phyloP scores from a whole-genome alignment of 2,888 invertebrate species.

The Tenthredo distinguenda region DNA sequence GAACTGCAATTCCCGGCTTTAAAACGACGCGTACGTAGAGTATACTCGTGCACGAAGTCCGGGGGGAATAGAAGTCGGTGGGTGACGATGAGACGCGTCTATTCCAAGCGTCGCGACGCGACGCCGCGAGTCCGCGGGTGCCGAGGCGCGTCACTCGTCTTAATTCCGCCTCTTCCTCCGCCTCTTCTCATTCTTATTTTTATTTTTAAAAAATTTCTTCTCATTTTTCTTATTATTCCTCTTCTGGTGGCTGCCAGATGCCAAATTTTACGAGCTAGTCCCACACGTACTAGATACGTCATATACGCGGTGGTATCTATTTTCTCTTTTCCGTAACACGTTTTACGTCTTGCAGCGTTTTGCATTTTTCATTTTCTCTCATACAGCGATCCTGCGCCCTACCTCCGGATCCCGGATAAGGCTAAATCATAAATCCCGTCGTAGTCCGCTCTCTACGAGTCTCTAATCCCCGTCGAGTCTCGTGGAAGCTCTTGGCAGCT shows the following conservation, averaged over 20 bases:
- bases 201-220: conserved; percentile 47
- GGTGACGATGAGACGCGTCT: conserved; percentile 38
- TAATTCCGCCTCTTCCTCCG: conserved; percentile 49
- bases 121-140: conserved; percentile 3
- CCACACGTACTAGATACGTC: not conserved
- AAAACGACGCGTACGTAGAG: not conserved
- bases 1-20: conserved; percentile 62
- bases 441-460: not conserved
- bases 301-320: conserved; percentile 1
- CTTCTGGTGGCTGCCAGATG: conserved; percentile 42
- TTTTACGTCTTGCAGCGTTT: conserved; percentile 7
- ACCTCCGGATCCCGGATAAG: conserved; percentile 18
- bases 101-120: conserved; percentile 38
- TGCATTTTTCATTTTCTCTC: conserved; percentile 41
- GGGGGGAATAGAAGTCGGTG: conserved; percentile 26
- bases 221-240: conserved; percentile 42
- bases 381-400: not conserved
- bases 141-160: conserved; percentile 42
- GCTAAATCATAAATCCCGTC: conserved; percentile 36
- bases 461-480: conserved; percentile 27
- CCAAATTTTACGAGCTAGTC: conserved; percentile 26
- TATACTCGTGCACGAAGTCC: conserved; percentile 16
- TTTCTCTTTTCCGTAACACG: conserved; percentile 27
- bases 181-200: conserved; percentile 23
- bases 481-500: conserved; percentile 25